Evolutionary conservation across 2,888 invertebrate species (phyloP).

Genomic region (Caenorhabditis sp.): DNA sequence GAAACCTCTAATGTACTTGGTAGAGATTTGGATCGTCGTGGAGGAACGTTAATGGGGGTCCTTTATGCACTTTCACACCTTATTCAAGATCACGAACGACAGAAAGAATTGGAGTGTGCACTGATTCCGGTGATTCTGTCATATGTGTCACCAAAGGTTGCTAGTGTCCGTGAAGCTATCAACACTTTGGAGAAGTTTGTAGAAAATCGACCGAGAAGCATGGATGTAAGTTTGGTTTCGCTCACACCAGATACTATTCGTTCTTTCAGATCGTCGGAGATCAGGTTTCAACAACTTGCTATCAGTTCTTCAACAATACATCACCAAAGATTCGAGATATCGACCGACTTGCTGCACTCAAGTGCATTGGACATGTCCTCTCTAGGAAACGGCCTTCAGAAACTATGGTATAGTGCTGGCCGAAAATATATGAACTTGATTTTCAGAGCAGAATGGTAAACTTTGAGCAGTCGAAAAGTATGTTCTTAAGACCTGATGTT

Average conservation of each 20-base stretch:
- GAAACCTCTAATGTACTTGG: neutral
- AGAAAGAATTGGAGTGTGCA: slow-evolving; percentile 50
- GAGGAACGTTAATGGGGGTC: slow-evolving; percentile 67
- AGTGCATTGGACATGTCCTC: slow-evolving; percentile 73
- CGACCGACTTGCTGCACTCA: slow-evolving; percentile 69
- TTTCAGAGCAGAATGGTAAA: no score
- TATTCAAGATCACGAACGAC: slow-evolving; percentile 67
- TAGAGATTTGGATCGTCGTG: slow-evolving; percentile 64
- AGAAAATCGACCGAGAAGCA: slow-evolving; percentile 59
- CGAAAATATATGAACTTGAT: no score
- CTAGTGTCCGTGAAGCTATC: slow-evolving; percentile 51
- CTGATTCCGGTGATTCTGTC: slow-evolving; percentile 49
- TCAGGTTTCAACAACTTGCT: slow-evolving; percentile 64
- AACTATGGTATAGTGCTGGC: slow-evolving; percentile 73
- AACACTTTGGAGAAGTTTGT: slow-evolving; percentile 60
- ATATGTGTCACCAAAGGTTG: slow-evolving; percentile 16
- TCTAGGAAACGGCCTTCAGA: slow-evolving; percentile 55
- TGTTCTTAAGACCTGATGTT: no score
- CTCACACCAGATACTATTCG: neutral
- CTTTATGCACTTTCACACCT: slow-evolving; percentile 70
- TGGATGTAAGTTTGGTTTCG: slow-evolving; percentile 50
- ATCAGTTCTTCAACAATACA: slow-evolving; percentile 58
- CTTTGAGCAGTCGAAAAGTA: no score
- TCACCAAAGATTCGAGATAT: slow-evolving; percentile 11
- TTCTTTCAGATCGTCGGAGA: slow-evolving; percentile 55